Conservation (phyloP, 2,113 vertebrate species). For the Alexandromys fortis region DNA sequence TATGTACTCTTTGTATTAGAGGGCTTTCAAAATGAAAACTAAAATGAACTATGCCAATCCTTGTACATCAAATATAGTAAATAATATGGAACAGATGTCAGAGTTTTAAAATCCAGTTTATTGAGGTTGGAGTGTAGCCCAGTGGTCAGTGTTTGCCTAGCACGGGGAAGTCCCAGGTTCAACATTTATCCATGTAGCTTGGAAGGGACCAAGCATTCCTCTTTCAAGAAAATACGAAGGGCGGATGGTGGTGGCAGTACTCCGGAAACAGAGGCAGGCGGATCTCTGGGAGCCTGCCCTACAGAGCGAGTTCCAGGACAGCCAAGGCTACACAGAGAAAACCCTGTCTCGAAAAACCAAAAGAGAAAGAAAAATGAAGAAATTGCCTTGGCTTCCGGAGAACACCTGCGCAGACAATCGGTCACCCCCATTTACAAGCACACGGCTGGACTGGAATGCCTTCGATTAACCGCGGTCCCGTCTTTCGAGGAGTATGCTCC, state of each 20-base stretch:
- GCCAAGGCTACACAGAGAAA: not conserved
- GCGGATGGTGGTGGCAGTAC: not conserved
- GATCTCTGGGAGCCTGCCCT: not conserved
- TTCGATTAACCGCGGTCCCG: not conserved
- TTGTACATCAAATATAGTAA: not conserved
- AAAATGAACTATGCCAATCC: slow-evolving; percentile 18
- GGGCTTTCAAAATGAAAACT: slow-evolving; percentile 15
- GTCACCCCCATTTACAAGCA: not conserved
- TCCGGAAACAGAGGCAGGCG: too few species aligned
- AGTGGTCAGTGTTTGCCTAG: not conserved
- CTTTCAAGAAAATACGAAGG: slow-evolving; percentile 20
- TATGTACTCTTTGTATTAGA: not conserved
- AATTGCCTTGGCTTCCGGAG: slow-evolving; percentile 16
- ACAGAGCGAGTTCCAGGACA: not conserved
- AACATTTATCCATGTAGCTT: not conserved
- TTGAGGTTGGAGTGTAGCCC: not conserved
- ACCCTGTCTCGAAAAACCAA: not conserved
- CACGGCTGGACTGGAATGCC: not conserved
- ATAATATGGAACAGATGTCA: not conserved
- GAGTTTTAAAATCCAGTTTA: slow-evolving; percentile 39
- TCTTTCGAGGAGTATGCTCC: not conserved
- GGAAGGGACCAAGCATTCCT: not conserved
- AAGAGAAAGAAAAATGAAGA: not conserved
- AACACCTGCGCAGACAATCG: not conserved
- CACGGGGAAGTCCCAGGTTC: not conserved